Conservation (phyloP, 2,113 vertebrate species). For the Himantopus leucocephalus region DNA sequence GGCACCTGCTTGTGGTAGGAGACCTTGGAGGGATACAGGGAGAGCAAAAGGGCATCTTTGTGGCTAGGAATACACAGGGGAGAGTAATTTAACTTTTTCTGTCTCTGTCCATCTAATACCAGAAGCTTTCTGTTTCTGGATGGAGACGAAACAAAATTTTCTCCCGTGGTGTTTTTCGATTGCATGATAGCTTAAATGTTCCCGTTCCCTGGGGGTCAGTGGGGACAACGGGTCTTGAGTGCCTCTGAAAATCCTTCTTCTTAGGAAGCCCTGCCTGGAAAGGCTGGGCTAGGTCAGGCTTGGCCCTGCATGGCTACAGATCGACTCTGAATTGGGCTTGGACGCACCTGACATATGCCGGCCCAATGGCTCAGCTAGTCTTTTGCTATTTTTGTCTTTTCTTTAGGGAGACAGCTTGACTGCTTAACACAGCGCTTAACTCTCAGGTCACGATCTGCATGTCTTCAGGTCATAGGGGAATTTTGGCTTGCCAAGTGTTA, state of each 20-base stretch:
- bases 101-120: neutral
- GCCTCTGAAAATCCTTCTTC: slow-evolving; percentile 21
- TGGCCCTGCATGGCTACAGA: neutral
- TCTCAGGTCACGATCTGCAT: slow-evolving; percentile 54
- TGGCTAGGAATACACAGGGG: neutral
- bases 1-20: neutral
- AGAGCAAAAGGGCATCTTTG: neutral
- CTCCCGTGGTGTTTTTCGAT: neutral
- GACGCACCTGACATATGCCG: slow-evolving; percentile 45
- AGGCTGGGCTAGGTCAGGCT: slow-evolving; percentile 14
- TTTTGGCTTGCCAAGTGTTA: slow-evolving; percentile 53
- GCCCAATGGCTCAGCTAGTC: slow-evolving; percentile 52
- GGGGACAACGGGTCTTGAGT: neutral
- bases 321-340: neutral
- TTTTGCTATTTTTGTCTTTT: slow-evolving; percentile 65
- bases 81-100: neutral
- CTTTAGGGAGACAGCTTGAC: slow-evolving; percentile 65
- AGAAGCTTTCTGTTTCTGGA: neutral
- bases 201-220: neutral
- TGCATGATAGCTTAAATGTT: neutral
- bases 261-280: neutral
- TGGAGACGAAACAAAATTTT: neutral
- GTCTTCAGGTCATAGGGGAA: slow-evolving; percentile 51
- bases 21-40: neutral
- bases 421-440: slow-evolving; percentile 46